phyloP scores from a whole-genome alignment of 2,888 invertebrate species.

The Subacronicta megacephala region DNA sequence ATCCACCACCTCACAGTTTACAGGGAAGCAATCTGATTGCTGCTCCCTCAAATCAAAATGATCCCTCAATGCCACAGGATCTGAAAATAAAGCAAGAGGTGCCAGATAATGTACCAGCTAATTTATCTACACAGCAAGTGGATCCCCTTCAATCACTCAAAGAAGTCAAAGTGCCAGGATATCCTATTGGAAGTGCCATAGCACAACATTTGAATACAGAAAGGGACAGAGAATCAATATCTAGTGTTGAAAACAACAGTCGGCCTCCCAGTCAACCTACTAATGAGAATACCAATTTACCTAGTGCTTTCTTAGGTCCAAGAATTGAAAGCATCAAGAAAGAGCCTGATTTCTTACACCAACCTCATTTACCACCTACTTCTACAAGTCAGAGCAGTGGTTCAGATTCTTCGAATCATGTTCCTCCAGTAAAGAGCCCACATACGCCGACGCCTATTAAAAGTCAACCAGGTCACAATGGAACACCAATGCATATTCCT shows the following conservation, averaged over 20 bases:
- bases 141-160: constrained; percentile 94
- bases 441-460: constrained; percentile 88
- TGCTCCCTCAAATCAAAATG: constrained; percentile 75
- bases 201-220: constrained; percentile 85
- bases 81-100: constrained; percentile 89
- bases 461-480: constrained; percentile 82
- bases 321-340: constrained; percentile 93
- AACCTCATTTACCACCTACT: constrained; percentile 86
- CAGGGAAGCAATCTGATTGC: constrained; percentile 72
- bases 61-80: constrained; percentile 86
- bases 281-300: constrained; percentile 84
- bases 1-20: constrained; percentile 76
- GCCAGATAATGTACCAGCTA: constrained; percentile 86
- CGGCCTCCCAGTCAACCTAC: constrained; percentile 86
- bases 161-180: constrained; percentile 94
- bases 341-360: constrained; percentile 91
- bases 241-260: constrained; percentile 84
- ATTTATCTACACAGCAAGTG: constrained; percentile 85
- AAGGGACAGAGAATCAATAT: constrained; percentile 85
- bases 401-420: constrained; percentile 82
- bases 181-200: constrained; percentile 89
- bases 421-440: constrained; percentile 89
- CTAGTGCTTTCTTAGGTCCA: constrained; percentile 90
- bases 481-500: constrained; percentile 77
- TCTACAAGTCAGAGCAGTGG: constrained; percentile 83